phyloP scores from a whole-genome alignment of 1,140 invertebrate genomes.

The Diploscapter pachys region DNA sequence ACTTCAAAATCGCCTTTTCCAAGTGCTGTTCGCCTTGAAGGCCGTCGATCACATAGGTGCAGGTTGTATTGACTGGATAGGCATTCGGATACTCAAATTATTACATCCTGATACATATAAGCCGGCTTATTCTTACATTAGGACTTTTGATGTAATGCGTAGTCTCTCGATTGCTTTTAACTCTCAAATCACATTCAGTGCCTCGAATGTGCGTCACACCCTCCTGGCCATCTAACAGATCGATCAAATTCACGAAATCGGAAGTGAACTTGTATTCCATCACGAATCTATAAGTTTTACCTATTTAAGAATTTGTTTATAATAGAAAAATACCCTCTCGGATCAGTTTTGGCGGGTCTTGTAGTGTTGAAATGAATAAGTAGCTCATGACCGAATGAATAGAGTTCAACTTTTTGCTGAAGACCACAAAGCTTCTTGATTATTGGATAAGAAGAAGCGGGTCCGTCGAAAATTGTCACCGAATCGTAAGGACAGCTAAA shows the following conservation, averaged over 20 bases:
- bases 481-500: conserved; percentile 95
- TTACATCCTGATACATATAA: not conserved
- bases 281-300: conserved; percentile 40
- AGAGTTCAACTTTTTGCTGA: conserved; percentile 69
- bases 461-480: conserved; percentile 91
- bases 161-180: conserved; percentile 51
- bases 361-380: conserved; percentile 58
- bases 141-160: conserved; percentile 54
- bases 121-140: conserved; percentile 30
- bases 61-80: conserved; percentile 57
- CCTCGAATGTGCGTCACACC: conserved; percentile 55
- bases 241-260: conserved; percentile 47
- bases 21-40: conserved; percentile 58
- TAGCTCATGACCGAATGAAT: conserved; percentile 47
- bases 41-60: conserved; percentile 57
- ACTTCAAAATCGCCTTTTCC: conserved; percentile 52
- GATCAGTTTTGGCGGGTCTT: conserved; percentile 51
- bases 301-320: conserved; percentile 18
- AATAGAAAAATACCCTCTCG: conserved; percentile 42
- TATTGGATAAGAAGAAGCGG: conserved; percentile 75
- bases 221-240: conserved; percentile 43
- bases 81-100: conserved; percentile 46
- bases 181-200: conserved; percentile 56
- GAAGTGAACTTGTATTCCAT: conserved; percentile 58
- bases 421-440: conserved; percentile 93